These are phyloP conservation scores for Rachycentron canadum DNA, from an alignment of 2,797 vertebrate species.

Conservation along the genomic window DNA sequence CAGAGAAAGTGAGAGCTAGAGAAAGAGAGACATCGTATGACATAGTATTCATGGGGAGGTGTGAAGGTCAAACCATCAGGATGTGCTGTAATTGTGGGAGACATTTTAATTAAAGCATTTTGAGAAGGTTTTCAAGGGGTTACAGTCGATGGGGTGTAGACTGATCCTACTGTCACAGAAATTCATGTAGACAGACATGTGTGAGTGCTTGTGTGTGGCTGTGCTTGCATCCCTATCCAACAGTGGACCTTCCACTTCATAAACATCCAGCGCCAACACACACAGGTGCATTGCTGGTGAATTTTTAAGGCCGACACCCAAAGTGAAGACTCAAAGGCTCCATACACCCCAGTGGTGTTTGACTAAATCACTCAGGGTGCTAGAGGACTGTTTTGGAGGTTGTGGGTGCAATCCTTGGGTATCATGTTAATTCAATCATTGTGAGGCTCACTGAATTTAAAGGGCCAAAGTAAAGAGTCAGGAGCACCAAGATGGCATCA, in stretches of 20 bases:
- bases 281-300: no score
- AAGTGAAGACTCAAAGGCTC: not conserved
- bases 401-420: no score
- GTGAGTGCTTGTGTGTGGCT: conserved; percentile 38
- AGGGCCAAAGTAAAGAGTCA: no score
- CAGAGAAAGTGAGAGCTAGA: not conserved
- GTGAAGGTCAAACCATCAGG: conserved; percentile 79
- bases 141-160: conserved; percentile 74
- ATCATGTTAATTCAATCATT: no score
- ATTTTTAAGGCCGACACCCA: not conserved
- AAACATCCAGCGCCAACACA: not conserved
- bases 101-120: conserved; percentile 86
- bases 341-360: not conserved
- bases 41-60: conserved; percentile 69
- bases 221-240: not conserved
- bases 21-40: conserved; percentile 54
- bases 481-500: no score
- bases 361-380: not conserved
- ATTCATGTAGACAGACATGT: conserved; percentile 75
- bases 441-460: not conserved
- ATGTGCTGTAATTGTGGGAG: conserved; percentile 82
- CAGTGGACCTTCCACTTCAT: not conserved
- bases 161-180: conserved; percentile 83
- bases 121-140: conserved; percentile 79
- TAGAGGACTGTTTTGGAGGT: not conserved